A percentile compares a stretch with the other conserved stretches of the same genome.
phyloP scores from a whole-genome alignment of 2,113 vertebrate species.

The Gnathonemus longibarbis region DNA sequence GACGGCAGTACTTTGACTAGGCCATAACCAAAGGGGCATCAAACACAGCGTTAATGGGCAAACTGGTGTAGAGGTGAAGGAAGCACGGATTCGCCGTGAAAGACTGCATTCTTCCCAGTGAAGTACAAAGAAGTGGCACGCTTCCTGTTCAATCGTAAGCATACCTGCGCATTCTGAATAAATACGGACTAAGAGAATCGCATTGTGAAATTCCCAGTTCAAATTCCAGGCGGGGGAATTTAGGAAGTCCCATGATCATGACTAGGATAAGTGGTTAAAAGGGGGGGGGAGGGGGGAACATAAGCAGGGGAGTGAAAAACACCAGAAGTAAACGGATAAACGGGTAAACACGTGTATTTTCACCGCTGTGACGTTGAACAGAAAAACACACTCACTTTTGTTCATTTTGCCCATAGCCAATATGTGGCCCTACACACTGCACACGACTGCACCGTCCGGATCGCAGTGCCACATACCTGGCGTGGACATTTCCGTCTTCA shows the following conservation, averaged over 20 bases:
- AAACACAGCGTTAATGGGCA: not conserved
- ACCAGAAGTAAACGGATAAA: not conserved
- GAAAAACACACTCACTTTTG: constrained; percentile 16
- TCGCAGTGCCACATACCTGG: constrained; percentile 58
- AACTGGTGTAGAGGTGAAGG: not conserved
- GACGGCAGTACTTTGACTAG: not conserved
- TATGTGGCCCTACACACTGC: not conserved
- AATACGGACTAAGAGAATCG: not conserved
- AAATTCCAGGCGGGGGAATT: not conserved
- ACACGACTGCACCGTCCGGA: not conserved
- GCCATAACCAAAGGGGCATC: not conserved
- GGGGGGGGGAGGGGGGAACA: not conserved
- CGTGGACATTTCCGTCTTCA: constrained; percentile 66
- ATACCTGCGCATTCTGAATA: not conserved
- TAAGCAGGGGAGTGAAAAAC: not conserved
- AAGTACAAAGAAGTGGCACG: not conserved
- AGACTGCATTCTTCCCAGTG: not conserved
- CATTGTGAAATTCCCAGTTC: not conserved
- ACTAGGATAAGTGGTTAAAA: not conserved
- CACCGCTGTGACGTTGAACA: not conserved
- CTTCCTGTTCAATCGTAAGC: not conserved
- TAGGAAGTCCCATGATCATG: not conserved
- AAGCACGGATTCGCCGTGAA: not conserved
- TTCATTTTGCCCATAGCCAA: not conserved
- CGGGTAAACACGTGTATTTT: not conserved